Percentiles rank a stretch among this genome's conserved stretches.
Conservation (phyloP, 2,888 invertebrate species). For the Thymelicus lineola region DNA sequence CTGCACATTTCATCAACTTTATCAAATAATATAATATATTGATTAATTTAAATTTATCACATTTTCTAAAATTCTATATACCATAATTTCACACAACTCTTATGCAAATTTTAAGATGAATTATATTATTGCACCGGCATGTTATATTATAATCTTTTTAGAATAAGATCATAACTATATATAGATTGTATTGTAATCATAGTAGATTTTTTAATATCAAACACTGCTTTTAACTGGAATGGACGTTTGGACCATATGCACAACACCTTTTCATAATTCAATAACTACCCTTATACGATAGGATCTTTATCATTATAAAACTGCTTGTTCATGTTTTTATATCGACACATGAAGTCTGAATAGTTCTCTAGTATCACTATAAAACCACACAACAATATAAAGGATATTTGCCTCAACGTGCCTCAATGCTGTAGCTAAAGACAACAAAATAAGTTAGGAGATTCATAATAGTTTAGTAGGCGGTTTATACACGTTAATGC, state of each 20-base stretch:
- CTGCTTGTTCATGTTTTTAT: background rate
- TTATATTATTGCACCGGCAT: background rate
- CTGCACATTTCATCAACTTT: background rate
- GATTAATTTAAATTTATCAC: background rate
- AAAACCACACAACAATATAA: conserved; percentile 3
- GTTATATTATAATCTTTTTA: conserved; percentile 4
- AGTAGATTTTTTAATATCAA: conserved; percentile 2
- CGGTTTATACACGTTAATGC: background rate
- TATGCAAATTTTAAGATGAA: background rate
- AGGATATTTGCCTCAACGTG: conserved; percentile 13
- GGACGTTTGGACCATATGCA: too few relatives aligned
- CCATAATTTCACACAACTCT: background rate
- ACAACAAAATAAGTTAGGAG: background rate
- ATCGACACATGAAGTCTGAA: conserved; percentile 2
- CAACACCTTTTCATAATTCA: too few relatives aligned
- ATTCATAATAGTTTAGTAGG: conserved; percentile 5
- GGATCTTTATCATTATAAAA: too few relatives aligned
- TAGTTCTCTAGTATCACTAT: background rate
- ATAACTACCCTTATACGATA: too few relatives aligned
- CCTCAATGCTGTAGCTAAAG: conserved; percentile 17
- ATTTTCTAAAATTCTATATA: background rate
- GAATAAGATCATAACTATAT: background rate
- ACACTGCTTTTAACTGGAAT: background rate
- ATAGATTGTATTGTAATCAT: background rate
- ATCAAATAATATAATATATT: background rate